phyloP scores from a whole-genome alignment of 2,888 invertebrate species.

The Eupithecia exiguata region DNA sequence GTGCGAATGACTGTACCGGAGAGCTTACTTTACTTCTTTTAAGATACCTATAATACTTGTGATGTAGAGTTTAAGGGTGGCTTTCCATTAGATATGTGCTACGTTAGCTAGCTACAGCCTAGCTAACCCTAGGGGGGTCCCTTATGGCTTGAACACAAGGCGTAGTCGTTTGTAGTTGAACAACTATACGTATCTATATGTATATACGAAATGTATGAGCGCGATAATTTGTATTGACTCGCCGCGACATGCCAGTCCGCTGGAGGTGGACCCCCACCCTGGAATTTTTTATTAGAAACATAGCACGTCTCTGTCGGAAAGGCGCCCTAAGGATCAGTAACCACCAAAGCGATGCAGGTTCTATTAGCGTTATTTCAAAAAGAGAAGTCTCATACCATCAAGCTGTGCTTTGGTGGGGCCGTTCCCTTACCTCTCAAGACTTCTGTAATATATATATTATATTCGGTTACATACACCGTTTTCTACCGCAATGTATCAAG shows the following conservation, averaged over 20 bases:
- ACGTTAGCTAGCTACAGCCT: no score
- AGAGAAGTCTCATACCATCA: not conserved
- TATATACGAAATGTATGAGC: no score
- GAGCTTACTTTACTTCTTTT: conserved; percentile 6
- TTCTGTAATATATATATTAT: no score
- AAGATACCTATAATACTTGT: not conserved
- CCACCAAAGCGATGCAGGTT: not conserved
- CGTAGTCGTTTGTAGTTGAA: no score
- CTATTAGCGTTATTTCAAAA: not conserved
- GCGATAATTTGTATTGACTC: no score
- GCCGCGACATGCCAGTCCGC: no score
- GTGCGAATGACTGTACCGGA: not conserved
- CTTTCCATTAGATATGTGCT: not conserved
- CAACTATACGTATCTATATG: no score
- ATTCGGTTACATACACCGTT: not conserved
- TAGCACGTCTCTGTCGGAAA: not conserved
- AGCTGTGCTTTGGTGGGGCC: not conserved
- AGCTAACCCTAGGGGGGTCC: not conserved
- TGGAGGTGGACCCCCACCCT: not conserved
- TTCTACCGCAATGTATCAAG: not conserved
- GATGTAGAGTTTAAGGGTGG: not conserved
- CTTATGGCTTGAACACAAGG: no score
- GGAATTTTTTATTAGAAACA: not conserved
- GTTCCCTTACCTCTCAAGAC: not conserved
- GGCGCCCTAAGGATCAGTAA: not conserved